Conservation (phyloP, 2,797 vertebrate species). For the Rhinella marina region DNA sequence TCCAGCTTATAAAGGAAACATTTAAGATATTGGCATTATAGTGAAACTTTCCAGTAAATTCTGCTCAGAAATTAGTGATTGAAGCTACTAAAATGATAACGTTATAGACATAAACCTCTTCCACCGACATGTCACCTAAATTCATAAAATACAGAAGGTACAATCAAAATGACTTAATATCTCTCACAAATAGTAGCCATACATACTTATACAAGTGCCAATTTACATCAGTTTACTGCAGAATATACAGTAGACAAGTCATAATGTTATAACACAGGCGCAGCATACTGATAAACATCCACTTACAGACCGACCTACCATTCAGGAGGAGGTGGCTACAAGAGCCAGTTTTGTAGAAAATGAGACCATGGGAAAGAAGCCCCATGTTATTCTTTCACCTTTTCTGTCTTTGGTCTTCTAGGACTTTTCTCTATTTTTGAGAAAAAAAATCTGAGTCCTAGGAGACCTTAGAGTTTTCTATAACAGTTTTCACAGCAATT, state of each 20-base stretch:
- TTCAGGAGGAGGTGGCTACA: too few relatives aligned
- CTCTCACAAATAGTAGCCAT: not conserved
- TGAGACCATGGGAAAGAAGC: too few relatives aligned
- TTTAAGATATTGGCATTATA: not conserved
- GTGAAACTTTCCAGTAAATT: not conserved
- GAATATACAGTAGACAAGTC: not conserved
- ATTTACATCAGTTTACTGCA: not conserved
- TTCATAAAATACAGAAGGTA: not conserved
- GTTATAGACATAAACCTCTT: not conserved
- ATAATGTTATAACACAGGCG: not conserved
- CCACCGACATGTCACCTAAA: not conserved
- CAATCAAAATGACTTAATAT: not conserved
- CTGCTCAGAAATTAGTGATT: not conserved
- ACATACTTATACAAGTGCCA: not conserved
- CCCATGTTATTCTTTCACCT: too few relatives aligned
- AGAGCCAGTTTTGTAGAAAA: too few relatives aligned
- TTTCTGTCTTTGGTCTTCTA: too few relatives aligned
- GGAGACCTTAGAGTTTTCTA: too few relatives aligned
- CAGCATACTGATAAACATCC: too few relatives aligned
- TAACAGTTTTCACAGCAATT: too few relatives aligned
- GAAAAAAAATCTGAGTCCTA: too few relatives aligned
- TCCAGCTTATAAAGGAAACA: not conserved
- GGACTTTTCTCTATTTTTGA: too few relatives aligned
- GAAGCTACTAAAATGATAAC: too few relatives aligned
- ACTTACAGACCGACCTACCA: too few relatives aligned